Conservation (phyloP, 2,888 invertebrate genomes). For the Apomyelois bistriatella region DNA sequence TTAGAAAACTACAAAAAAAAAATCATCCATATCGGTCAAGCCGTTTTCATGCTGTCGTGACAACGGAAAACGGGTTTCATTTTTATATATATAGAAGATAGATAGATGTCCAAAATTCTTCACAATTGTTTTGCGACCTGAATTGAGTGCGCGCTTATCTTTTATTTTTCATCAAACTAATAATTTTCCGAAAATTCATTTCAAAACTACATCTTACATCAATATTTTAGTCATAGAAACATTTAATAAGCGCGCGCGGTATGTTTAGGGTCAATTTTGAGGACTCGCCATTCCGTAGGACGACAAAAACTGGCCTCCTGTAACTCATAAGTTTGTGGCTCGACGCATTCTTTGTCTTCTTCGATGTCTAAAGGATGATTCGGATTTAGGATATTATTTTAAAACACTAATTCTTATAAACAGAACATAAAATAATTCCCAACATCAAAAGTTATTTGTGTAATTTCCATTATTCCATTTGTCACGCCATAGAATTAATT, state of each 20-base stretch:
- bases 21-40: too few species aligned
- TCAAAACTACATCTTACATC: neutral
- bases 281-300: constrained; percentile 33
- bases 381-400: constrained; percentile 18
- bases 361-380: constrained; percentile 30
- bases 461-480: too few species aligned
- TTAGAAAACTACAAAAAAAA: too few species aligned
- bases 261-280: constrained; percentile 38
- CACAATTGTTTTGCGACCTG: neutral
- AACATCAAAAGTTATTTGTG: too few species aligned
- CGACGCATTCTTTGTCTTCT: constrained; percentile 58
- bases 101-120: too few species aligned
- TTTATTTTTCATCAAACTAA: neutral
- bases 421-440: too few species aligned
- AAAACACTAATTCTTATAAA: neutral
- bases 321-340: constrained; percentile 72
- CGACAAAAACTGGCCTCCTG: constrained; percentile 45
- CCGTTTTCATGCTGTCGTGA: too few species aligned
- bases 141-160: neutral
- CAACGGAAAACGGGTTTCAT: too few species aligned
- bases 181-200: neutral
- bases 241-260: constrained; percentile 11
- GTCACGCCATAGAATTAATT: too few species aligned
- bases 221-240: constrained; percentile 1
- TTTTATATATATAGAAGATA: too few species aligned